phyloP scores from a whole-genome alignment of 2,797 vertebrate genomes.

The Pygocentrus nattereri region DNA sequence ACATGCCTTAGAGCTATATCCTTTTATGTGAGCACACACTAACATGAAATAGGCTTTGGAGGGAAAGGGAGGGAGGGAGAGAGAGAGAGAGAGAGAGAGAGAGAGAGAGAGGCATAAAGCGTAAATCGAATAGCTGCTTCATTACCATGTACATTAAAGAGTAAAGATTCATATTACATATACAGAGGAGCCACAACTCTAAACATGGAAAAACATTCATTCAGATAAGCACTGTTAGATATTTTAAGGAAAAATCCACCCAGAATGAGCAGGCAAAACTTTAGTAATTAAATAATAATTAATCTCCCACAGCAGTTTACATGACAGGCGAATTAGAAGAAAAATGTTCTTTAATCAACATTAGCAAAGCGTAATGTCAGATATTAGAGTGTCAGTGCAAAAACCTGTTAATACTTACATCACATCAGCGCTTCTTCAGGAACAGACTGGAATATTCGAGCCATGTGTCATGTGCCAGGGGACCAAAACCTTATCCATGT shows the following conservation, averaged over 20 bases:
- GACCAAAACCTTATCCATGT: neutral
- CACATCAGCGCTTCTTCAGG: slow-evolving; percentile 2
- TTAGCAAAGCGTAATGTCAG: neutral
- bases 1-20: slow-evolving; percentile 55
- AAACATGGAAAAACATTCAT: slow-evolving; percentile 45
- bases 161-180: slow-evolving; percentile 32
- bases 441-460: slow-evolving; percentile 2
- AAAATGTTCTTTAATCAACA: neutral
- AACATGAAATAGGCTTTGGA: slow-evolving; percentile 46
- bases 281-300: slow-evolving; percentile 11
- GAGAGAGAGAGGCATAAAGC: slow-evolving; percentile 34
- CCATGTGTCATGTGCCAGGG: neutral
- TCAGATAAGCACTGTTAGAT: slow-evolving; percentile 26
- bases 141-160: slow-evolving; percentile 18
- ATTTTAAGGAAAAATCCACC: neutral
- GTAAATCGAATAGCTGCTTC: slow-evolving; percentile 40
- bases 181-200: slow-evolving; percentile 40
- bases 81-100: neutral
- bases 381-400: neutral
- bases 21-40: slow-evolving; percentile 48
- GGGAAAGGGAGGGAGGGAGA: neutral
- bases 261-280: neutral
- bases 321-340: slow-evolving; percentile 19
- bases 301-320: neutral
- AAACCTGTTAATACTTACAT: slow-evolving; percentile 16